Base-by-base conservation (phyloP, 2,888 invertebrate genomes). In the Apamea epomidion region DNA sequence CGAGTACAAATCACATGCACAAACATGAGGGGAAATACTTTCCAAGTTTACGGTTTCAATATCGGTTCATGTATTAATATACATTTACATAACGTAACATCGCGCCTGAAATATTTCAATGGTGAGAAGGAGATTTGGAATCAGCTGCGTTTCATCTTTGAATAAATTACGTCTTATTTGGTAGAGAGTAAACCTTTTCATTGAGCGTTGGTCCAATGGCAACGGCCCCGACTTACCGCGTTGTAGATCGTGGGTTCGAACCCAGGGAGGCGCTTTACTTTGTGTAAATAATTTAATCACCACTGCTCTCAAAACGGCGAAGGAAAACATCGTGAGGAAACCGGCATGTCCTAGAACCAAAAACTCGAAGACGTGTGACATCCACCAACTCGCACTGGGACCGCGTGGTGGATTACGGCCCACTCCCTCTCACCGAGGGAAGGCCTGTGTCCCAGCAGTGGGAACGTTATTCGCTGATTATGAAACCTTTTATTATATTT, bases 1-100 rank as follows among this genome's bases (percentile, higher is more conserved):
- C 85, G 78, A 70, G 74, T 84, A 78, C 81, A 84, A 80, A 84
- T 85, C 85, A 85, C 85, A 85, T 65, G 85, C 86, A 75, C 88
- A 85, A 85, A 84, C 88, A 84, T n/a, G 74, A 84, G 67, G 58
- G 69, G 74, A 75, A 87, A 85, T 88, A 88, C 72, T 85, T 78
- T 68, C 85, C 37, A 84, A 74, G 71, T 68, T 74, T 71, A 87
- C 42, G 73, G 42, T 64, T 65, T 72, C 32, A 69, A 80, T 70
- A 87, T 51, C n/a, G 54, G n/a, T 45, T 29, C 21, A 48, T 72
- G 32, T 64, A 84, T 72, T 84, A 58, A 62, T 67, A 68, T 62
- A 72, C 37, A 16, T 74, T 10, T n/a, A 72, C 65, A n/a, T 67
- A 64, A 67, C 45, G 64, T 60, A 51, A 87, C 64, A 16, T 64